These are phyloP conservation scores for Gasterosteus aculeatus DNA, from an alignment of 2,113 vertebrate genomes.

Conservation along the genomic window DNA sequence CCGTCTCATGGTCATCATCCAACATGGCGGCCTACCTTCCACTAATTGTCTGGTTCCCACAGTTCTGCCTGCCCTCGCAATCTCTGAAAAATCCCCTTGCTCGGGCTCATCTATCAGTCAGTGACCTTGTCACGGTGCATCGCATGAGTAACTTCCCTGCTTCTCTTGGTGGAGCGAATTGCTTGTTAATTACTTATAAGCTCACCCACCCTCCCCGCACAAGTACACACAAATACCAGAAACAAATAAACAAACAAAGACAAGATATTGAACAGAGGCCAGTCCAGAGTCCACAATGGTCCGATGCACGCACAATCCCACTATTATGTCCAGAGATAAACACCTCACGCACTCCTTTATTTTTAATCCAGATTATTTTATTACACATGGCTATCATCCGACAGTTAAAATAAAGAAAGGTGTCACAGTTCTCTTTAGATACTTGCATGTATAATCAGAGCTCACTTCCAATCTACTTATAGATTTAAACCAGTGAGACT, in stretches of 20 bases:
- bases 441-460: not conserved
- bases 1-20: constrained; percentile 70
- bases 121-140: constrained; percentile 78
- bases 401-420: not conserved
- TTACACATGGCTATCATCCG: not conserved
- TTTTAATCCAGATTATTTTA: constrained; percentile 6
- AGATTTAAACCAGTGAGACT: not conserved
- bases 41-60: constrained; percentile 80
- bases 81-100: constrained; percentile 74
- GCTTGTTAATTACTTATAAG: constrained; percentile 76
- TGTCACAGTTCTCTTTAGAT: not conserved
- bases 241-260: constrained; percentile 61
- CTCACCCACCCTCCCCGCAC: constrained; percentile 31
- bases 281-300: constrained; percentile 1
- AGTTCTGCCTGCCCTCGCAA: constrained; percentile 70
- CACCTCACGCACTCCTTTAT: not conserved
- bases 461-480: not conserved
- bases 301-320: constrained; percentile 3
- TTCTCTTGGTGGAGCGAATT: constrained; percentile 68
- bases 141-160: constrained; percentile 70
- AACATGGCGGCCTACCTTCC: constrained; percentile 72
- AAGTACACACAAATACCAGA: constrained; percentile 30
- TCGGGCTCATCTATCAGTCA: constrained; percentile 78
- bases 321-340: constrained; percentile 9
- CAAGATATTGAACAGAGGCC: constrained; percentile 12